phyloP scores from a whole-genome alignment of 1,140 invertebrate genomes.

The Lordiphosa collinella region DNA sequence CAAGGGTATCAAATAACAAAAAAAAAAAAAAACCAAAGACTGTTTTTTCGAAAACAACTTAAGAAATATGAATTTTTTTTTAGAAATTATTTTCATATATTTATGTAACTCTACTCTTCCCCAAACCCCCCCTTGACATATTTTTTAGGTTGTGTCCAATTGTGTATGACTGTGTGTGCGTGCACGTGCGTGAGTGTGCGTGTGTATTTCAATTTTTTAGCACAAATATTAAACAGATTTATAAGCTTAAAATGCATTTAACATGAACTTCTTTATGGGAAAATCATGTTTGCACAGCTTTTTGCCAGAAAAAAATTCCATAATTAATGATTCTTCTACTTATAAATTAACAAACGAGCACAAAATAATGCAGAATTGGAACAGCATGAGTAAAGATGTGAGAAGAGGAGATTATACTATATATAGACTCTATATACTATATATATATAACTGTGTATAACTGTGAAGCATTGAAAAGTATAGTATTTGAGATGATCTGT shows the following conservation, averaged over 20 bases:
- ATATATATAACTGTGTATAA: conserved; percentile 65
- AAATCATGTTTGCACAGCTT: conserved; percentile 27
- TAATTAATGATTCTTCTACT: too few relatives aligned
- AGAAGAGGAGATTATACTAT: not conserved
- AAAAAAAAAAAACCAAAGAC: conserved; percentile 54
- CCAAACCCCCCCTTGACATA: not conserved
- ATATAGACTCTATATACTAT: conserved; percentile 29
- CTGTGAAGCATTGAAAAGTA: conserved; percentile 64
- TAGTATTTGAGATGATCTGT: conserved; percentile 74
- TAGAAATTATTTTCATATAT: too few relatives aligned
- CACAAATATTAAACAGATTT: conserved; percentile 34
- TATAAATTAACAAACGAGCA: conserved; percentile 1
- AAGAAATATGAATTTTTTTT: not conserved
- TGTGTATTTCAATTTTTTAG: conserved; percentile 19
- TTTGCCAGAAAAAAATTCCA: conserved; percentile 11
- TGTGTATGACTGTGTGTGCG: conserved; percentile 15
- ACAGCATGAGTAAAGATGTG: too few relatives aligned
- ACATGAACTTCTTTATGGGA: conserved; percentile 11
- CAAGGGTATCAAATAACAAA: not conserved
- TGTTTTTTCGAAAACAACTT: conserved; percentile 53
- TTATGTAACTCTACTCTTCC: too few relatives aligned
- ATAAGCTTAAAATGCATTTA: conserved; percentile 51
- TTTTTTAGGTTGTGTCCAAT: conserved; percentile 3
- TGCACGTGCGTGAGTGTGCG: conserved; percentile 8
- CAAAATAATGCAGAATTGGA: not conserved